phyloP scores from a whole-genome alignment of 2,113 vertebrate genomes.

The Albula glossodonta region DNA sequence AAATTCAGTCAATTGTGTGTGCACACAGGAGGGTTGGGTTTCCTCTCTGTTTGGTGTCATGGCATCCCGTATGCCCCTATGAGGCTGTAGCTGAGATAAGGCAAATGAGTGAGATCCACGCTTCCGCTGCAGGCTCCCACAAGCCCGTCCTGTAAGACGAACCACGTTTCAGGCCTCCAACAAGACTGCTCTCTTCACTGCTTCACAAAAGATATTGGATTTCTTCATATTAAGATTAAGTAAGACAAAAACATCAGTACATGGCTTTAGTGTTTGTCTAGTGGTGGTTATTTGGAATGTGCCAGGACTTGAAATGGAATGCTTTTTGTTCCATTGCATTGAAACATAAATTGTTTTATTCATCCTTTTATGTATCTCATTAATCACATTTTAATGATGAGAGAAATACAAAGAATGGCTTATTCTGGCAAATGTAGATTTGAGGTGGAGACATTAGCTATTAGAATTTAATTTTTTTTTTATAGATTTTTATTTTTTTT shows the following conservation, averaged over 20 bases:
- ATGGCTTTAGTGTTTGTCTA: slow-evolving; percentile 20
- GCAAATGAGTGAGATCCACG: neutral
- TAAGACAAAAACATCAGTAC: neutral
- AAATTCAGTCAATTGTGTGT: neutral
- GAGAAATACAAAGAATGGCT: neutral
- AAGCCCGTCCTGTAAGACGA: neutral
- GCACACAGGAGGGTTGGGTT: neutral
- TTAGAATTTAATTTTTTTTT: neutral
- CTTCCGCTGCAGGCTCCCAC: slow-evolving; percentile 23
- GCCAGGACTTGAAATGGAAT: slow-evolving; percentile 25
- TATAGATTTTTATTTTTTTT: too few species aligned
- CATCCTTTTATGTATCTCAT: slow-evolving; percentile 10
- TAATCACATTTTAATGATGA: slow-evolving; percentile 1
- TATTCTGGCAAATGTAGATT: neutral
- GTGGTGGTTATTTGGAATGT: slow-evolving; percentile 21
- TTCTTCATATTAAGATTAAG: slow-evolving; percentile 19
- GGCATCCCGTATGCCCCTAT: slow-evolving; percentile 27
- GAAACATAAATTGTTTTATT: slow-evolving; percentile 10
- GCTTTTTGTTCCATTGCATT: slow-evolving; percentile 2
- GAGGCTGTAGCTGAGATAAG: slow-evolving; percentile 6
- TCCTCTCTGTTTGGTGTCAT: neutral
- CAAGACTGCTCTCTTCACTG: neutral
- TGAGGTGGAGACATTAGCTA: neutral
- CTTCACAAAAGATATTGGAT: slow-evolving; percentile 24
- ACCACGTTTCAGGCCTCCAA: slow-evolving; percentile 14